Base-by-base conservation (phyloP, 2,113 vertebrate genomes). In the Salvelinus sp. region DNA sequence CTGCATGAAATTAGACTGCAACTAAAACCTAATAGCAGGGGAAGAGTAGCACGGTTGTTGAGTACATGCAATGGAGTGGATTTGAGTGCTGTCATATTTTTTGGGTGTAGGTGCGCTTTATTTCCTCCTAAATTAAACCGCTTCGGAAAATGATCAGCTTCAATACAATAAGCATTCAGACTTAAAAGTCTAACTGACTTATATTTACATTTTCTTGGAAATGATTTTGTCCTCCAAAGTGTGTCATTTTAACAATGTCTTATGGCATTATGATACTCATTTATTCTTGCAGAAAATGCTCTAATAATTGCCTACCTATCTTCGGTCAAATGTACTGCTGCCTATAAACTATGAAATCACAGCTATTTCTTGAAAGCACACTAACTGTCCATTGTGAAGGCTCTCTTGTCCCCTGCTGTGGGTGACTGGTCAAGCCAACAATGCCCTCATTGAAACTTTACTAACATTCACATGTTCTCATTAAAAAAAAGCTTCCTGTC, bases 21-120 rank as follows among this genome's bases (percentile, higher is more conserved):
- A 91, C 95, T 96, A 94, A 95, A 94, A 95, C 93, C 95, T 95
- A 95, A 96, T 96, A 96, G 94, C 93, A 90, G 93, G 93, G 94
- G 94, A 89, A 91, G 92, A 93, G 91, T 92, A 91, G 94, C 95
- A 96, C 95, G 95, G 95, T 95, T 96, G 96, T 95, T 92, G 94
- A 94, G 93, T 91, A 93, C 94, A 91, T 96, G 94, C 94, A 92
- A 92, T 96, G 88, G 92, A 94, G 92, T 92, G 93, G 91, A 94
- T 95, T 92, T 91, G 50, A 91, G 93, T 93, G 88, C 90, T 93
- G 88, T 88, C 50, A 85, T 89, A 86, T 92, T 48, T 47, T 47
- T 14, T 18, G 50, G 57, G 78, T 71, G 82, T 78, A 87, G 81
- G 83, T 86, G 86, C 74, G 87, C 76, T 92, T 93, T 94, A 94